phyloP scores from a whole-genome alignment of 2,113 vertebrate species.

The Pollimyrus isidori region DNA sequence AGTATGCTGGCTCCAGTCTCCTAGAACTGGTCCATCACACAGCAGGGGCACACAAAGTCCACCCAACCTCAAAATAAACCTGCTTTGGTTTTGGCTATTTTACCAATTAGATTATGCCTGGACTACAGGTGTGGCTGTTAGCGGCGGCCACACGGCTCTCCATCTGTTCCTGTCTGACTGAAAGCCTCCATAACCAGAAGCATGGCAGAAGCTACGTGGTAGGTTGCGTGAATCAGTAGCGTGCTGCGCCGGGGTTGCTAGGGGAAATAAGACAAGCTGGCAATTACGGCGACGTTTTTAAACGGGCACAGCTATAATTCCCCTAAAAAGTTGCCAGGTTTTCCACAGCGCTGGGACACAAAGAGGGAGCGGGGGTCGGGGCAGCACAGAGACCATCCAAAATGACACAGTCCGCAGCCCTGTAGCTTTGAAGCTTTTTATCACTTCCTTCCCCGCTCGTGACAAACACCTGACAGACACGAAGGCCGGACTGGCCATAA shows the following conservation, averaged over 20 bases:
- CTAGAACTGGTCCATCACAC: conserved; percentile 17
- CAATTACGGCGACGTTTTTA: conserved; percentile 12
- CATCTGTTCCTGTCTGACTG: not conserved
- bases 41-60: not conserved
- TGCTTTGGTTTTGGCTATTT: not conserved
- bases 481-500: not conserved
- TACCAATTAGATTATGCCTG: not conserved
- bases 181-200: not conserved
- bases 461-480: not conserved
- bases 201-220: not conserved
- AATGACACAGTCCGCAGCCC: not conserved
- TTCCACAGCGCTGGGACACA: not conserved
- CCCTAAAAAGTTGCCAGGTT: not conserved
- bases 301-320: conserved; percentile 15
- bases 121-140: not conserved
- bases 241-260: not conserved
- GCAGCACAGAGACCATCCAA: not conserved
- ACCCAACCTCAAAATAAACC: not conserved
- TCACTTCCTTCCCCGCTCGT: not conserved
- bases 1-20: conserved; percentile 15
- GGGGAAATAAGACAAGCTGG: conserved; percentile 15
- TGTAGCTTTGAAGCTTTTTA: not conserved
- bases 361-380: not conserved
- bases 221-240: not conserved
- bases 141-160: not conserved